Evolutionary conservation across 2,797 vertebrate genomes (phyloP), one percentile per base, ranked within the genome.

Genomic region (Todus mexicanus): DNA sequence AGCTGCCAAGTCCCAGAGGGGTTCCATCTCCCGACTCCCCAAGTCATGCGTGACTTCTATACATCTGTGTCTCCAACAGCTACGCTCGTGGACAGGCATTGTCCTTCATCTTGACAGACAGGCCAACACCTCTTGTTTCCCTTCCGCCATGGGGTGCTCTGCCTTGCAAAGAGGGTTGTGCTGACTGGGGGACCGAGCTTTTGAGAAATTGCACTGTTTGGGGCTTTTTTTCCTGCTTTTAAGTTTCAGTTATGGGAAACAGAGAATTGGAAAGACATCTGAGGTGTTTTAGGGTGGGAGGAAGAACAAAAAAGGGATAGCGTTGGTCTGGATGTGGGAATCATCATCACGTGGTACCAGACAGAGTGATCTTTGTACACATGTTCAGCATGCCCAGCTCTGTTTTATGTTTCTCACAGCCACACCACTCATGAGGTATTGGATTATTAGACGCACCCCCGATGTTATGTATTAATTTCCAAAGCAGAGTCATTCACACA

Each of bases 401-500:
- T 40, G 76, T 10, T 78, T 73, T 33, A 51, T 23, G 2, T 60
- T 88, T 75, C 66, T 77, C 56, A 47, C 79, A 76, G 47, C 40
- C 91, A 73, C 70, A 71, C 66, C 33, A 47, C 35, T 84, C 70
- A 83, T 5, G 38, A 92, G 60, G 75, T 43, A 73, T 23, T 48
- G 68, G 51, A 74, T 94, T 73, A 94, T 64, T 70, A 94, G 91
- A 91, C 64, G 89, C 76, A 87, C 57, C 64, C 92, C 63, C 35
- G 0, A 15, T 91, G 90, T 95, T 96, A 93, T 25, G 66, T 79
- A 87, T 97, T 96, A 61, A 95, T 95, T 96, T 96, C 91, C 95
- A 75, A 96, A 95, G 94, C 91, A 96, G 94, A 91, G 94, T 96
- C 76, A 37, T 94, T 96, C 95, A 94, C 35, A 66, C 94, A 96